phyloP scores from a whole-genome alignment of 1,140 invertebrate genomes.

The Zaprionus tsacasi region DNA sequence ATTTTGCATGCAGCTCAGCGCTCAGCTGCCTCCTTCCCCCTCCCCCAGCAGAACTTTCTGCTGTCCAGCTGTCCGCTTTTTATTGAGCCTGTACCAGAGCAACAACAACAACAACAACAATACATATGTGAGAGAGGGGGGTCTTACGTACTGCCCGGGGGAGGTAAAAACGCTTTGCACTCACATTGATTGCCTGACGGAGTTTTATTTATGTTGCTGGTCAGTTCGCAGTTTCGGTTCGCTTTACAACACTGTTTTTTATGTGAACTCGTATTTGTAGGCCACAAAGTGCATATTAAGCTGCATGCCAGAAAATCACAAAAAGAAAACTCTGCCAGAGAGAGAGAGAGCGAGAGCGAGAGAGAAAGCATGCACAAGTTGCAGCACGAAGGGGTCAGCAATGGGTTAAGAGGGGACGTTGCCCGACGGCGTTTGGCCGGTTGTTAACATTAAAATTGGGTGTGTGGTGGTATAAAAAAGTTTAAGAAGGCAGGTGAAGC shows the following conservation, averaged over 20 bases:
- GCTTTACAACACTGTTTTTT: constrained; percentile 52
- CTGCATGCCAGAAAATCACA: constrained; percentile 22
- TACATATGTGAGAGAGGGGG: background rate
- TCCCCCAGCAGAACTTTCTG: background rate
- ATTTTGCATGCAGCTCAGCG: constrained; percentile 80
- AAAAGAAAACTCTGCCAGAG: constrained; percentile 7
- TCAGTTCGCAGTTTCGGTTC: constrained; percentile 24
- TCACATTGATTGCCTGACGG: constrained; percentile 78
- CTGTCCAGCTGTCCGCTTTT: constrained; percentile 62
- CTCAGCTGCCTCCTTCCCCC: constrained; percentile 30
- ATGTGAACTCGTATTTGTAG: constrained; percentile 68
- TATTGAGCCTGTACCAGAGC: constrained; percentile 54
- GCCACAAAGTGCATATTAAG: constrained; percentile 78
- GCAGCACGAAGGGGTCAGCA: constrained; percentile 46
- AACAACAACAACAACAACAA: constrained; percentile 24
- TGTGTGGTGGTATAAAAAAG: no score
- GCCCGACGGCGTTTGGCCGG: constrained; percentile 19
- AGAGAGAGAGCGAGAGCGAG: constrained; percentile 16
- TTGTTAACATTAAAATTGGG: no score
- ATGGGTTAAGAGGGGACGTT: constrained; percentile 65
- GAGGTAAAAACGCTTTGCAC: constrained; percentile 80
- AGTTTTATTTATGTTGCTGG: constrained; percentile 80
- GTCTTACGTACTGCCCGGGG: constrained; percentile 59
- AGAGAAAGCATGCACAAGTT: constrained; percentile 17
- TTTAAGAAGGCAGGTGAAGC: no score